Conservation (phyloP, 2,113 vertebrate genomes). For the Neopipo cinnamomea region DNA sequence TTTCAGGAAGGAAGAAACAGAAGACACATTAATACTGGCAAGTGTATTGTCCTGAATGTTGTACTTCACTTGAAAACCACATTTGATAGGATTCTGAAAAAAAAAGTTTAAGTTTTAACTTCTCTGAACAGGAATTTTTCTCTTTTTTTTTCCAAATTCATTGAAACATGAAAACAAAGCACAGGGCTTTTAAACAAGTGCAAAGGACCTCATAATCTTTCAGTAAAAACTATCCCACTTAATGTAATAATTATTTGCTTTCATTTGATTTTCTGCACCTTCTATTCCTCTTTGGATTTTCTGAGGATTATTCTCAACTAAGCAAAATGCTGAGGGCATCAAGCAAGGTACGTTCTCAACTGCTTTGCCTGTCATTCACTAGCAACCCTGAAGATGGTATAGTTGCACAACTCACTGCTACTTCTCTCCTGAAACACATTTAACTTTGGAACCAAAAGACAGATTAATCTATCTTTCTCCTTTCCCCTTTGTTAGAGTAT, state of each 20-base stretch:
- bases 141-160: background rate
- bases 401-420: background rate
- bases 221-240: background rate
- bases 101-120: background rate
- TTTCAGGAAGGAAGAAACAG: background rate
- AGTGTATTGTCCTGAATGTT: background rate
- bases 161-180: background rate
- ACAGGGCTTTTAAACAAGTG: background rate
- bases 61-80: background rate
- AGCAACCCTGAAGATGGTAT: background rate
- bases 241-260: background rate
- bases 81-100: background rate
- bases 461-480: background rate
- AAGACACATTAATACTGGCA: background rate
- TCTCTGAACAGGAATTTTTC: background rate
- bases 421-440: background rate
- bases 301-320: background rate
- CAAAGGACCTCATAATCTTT: background rate
- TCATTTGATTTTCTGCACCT: background rate
- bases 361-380: background rate
- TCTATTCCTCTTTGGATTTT: background rate
- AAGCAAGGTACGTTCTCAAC: accelerated
- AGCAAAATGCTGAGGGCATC: accelerated
- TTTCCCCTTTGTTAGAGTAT: background rate
- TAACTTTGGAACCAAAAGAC: background rate